Conservation (phyloP, 2,797 vertebrate genomes). For the Chelidonichthys spinosus region DNA sequence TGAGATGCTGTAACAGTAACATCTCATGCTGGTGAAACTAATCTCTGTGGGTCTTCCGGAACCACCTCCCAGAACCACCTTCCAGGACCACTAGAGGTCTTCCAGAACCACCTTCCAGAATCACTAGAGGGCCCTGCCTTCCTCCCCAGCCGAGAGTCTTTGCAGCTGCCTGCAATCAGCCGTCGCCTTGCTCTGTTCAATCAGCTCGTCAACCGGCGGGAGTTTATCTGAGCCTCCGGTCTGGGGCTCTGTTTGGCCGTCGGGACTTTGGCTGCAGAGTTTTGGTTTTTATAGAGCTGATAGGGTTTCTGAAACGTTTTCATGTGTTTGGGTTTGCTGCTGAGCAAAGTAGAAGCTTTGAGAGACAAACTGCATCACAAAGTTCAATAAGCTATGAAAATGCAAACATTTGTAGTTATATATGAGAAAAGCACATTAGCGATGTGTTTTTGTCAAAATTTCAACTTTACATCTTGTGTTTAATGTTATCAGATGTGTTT, state of each 20-base stretch:
- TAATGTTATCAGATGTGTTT: neutral
- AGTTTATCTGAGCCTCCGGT: neutral
- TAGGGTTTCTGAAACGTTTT: neutral
- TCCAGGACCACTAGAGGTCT: neutral
- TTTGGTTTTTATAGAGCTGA: no score
- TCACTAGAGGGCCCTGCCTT: conserved; percentile 7
- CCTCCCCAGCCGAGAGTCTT: neutral
- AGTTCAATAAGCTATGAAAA: neutral
- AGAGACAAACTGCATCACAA: neutral
- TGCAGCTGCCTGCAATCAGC: conserved; percentile 4
- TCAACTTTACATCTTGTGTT: neutral
- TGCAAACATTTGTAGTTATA: neutral
- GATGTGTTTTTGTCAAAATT: neutral
- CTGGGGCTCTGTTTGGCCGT: neutral
- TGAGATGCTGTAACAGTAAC: neutral
- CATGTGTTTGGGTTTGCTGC: neutral
- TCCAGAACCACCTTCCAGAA: neutral
- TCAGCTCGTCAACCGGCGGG: neutral
- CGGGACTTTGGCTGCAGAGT: no score
- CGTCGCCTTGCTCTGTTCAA: neutral
- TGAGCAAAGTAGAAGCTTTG: neutral
- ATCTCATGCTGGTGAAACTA: neutral
- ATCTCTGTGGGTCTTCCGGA: neutral
- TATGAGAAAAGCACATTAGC: neutral
- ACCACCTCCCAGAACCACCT: neutral